These are phyloP conservation scores for Neotragus moschatus DNA, from an alignment of 2,113 vertebrate species.

Conservation along the genomic window DNA sequence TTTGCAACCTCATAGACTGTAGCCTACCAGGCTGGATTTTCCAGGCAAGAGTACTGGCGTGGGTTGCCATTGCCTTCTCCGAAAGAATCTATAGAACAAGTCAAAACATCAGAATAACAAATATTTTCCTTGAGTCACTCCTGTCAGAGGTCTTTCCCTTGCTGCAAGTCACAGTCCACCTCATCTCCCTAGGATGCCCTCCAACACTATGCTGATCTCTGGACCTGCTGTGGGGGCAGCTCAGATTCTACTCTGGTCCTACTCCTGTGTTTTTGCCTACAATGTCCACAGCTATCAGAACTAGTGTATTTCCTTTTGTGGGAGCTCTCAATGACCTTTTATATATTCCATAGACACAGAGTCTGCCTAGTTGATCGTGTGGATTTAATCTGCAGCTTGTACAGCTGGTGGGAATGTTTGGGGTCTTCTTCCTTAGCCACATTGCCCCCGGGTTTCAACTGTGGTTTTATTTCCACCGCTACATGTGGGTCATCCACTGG, in stretches of 20 bases:
- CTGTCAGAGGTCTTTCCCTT: background rate
- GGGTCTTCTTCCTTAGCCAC: background rate
- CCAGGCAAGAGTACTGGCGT: no score
- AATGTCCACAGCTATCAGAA: background rate
- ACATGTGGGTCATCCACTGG: fast-evolving
- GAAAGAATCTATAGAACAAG: background rate
- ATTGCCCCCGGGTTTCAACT: background rate
- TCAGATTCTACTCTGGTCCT: background rate
- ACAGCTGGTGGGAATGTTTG: background rate
- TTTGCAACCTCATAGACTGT: no score
- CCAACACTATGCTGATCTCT: background rate
- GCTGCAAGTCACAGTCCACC: background rate
- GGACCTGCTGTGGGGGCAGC: background rate
- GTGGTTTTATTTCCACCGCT: background rate
- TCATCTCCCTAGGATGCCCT: background rate
- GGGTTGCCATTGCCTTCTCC: no score
- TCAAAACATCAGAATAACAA: background rate
- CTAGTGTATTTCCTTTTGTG: background rate
- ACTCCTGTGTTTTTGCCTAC: background rate
- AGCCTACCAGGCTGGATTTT: no score
- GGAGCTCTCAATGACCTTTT: background rate
- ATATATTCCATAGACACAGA: background rate
- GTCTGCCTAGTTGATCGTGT: fast-evolving
- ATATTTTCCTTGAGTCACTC: background rate
- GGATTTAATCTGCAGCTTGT: background rate